Evolutionary conservation across 2,113 vertebrate genomes (phyloP), one percentile per base, ranked within the genome.

Genomic region (Origma solitaria): DNA sequence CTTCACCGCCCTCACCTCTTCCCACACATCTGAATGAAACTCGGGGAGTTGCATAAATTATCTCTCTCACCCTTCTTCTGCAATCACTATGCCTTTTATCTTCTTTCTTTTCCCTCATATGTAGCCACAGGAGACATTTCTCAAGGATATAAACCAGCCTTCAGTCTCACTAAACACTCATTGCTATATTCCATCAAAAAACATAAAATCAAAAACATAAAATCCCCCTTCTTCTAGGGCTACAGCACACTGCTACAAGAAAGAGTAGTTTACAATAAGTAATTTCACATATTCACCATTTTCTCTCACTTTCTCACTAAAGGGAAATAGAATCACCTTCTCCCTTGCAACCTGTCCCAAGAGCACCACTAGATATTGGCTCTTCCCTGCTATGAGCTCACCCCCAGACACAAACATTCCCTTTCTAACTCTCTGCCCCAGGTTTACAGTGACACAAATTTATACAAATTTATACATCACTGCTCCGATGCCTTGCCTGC

Each of bases 401-500:
- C 2, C 13, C 12, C 3, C 27, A 77, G 5, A 15, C 5, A 33
- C 0, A 15, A 70, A 1, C 0, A 0, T 2, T 27, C 4, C 4
- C 5, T 6, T 21, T 30, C 38, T 1, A 28, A 47, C 28, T 12
- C 2, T 2, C 24, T 60, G 1, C 5, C 16, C 9, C 13, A 69
- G 6, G 10, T 60, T 76, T 58, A 31, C 11, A 31, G 30, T 17
- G 13, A 9, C 10, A 14, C 13, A 30, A 49, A 28, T 45, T 73
- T 81, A 9, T 10, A 14, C 17, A 25, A 49, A 28, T 45, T 73
- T 81, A 57, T 66, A 18, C 7, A 21, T 7, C 20, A 60, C 30
- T 35, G 31, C 38, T 58, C n/a, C 42, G 15, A 8, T 2, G 0
- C 7, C 11, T 2, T 49, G 22, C 31, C 30, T 70, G 18, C 18